Evolutionary conservation across 2,113 vertebrate genomes (phyloP), one percentile per base, ranked within the genome.

Genomic region (Sander lucioperca): DNA sequence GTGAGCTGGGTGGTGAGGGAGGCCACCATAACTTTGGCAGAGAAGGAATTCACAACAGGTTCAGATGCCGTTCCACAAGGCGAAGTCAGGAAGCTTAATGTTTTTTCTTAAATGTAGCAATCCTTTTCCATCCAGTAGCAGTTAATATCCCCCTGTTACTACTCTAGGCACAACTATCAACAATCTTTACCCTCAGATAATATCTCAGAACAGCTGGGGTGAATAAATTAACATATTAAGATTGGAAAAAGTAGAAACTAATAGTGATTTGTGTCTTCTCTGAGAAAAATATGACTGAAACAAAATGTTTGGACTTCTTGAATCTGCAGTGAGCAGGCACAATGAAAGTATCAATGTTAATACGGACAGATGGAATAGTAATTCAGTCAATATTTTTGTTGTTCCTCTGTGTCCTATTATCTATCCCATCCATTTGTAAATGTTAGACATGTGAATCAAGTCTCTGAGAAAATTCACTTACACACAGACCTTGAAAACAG

Each of bases 11-110:
- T 80, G 74, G 66, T 84, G 59, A 79, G 75, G 71, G 84, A 4
- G 25, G 79, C 36, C 1, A 3, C 48, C 64, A 84, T 78, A 80
- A 69, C 87, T 91, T 82, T 92, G 78, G 67, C 80, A 65, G 78
- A 62, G 43, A 88, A 92, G 86, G 79, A 89, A 91, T 92, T 92
- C 69, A 91, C 85, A 90, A 90, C 87, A 94, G 88, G 72, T 89
- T 91, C 79, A 87, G 56, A 83, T 71, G 83, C 81, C 72, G 74
- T 70, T 89, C 80, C 85, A 86, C 83, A 88, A 82, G 58, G 68
- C 25, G 77, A 68, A 80, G 78, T 66, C 90, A 92, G 91, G 88
- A 95, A 94, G 91, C 61, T 51, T 14, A 39, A 67, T 91, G 88
- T 93, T 94, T 77, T 93, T 91, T 79, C 74, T 90, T 61, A 61